Evolutionary conservation across 2,113 vertebrate species (phyloP).

Genomic region (Emydura subglobosa): DNA sequence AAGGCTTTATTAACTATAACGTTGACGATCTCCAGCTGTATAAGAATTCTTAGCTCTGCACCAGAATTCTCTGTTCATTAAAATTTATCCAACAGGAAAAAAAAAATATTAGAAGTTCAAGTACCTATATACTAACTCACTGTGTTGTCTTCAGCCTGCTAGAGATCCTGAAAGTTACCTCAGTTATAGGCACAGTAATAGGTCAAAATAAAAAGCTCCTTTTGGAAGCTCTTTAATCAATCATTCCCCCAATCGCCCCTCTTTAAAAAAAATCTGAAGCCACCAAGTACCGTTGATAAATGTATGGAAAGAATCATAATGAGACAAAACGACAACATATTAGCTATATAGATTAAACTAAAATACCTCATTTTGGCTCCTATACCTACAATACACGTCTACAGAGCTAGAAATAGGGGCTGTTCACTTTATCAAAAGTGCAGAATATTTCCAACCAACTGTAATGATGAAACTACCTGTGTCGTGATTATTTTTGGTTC

Average conservation of each 20-base stretch:
- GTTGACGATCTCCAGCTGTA: background rate
- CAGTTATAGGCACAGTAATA: background rate
- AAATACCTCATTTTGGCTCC: background rate
- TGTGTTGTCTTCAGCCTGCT: background rate
- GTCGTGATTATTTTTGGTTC: background rate
- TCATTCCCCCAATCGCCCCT: background rate
- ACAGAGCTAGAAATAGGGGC: background rate
- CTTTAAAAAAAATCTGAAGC: background rate
- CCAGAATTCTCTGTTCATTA: background rate
- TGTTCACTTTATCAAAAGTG: background rate
- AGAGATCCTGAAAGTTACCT: background rate
- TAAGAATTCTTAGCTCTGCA: background rate
- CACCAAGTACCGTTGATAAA: background rate
- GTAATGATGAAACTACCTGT: background rate
- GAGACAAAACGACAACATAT: background rate
- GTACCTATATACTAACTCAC: background rate
- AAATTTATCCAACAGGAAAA: background rate
- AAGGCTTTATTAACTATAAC: background rate
- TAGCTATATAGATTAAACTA: background rate
- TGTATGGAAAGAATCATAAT: background rate
- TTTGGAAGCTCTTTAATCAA: background rate
- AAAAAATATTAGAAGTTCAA: background rate
- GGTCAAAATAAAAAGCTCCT: background rate
- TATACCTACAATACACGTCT: background rate
- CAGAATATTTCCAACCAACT: background rate